phyloP scores from a whole-genome alignment of 2,797 vertebrate species.

The Hydrocynus forskahlii region DNA sequence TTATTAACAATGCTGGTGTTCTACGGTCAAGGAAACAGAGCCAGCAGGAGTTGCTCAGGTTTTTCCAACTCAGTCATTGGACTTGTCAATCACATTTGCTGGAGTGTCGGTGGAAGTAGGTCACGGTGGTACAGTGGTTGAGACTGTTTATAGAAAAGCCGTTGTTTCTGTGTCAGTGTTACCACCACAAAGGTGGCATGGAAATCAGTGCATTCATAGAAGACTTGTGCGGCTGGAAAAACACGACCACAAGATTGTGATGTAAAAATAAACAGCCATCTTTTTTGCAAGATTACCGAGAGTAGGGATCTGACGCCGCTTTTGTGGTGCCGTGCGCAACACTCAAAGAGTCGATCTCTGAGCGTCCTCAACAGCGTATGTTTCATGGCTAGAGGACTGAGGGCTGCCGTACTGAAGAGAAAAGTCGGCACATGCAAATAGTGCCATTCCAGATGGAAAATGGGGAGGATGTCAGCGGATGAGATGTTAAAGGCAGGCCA shows the following conservation, averaged over 20 bases:
- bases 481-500: constrained; percentile 7
- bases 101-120: constrained; percentile 47
- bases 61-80: constrained; percentile 13
- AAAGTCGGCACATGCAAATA: neutral
- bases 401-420: neutral
- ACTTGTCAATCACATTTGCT: constrained; percentile 31
- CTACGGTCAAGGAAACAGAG: constrained; percentile 16
- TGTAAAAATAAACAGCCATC: constrained; percentile 56
- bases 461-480: neutral
- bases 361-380: neutral
- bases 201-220: constrained; percentile 35
- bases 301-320: constrained; percentile 31
- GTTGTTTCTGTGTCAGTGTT: constrained; percentile 39
- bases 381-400: neutral
- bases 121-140: constrained; percentile 44
- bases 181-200: constrained; percentile 27
- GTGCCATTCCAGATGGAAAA: neutral
- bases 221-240: constrained; percentile 18
- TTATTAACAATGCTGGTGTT: neutral
- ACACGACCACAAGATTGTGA: constrained; percentile 38
- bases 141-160: constrained; percentile 37
- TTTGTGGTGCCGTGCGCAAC: constrained; percentile 13
- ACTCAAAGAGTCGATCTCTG: neutral
- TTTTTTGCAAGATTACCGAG: constrained; percentile 39
- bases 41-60: neutral